A percentile compares a stretch with the other conserved stretches of the same genome.
Evolutionary conservation across 92 coral and sea anemone genomes (phyloP).

Genomic region (Phenganax stokvisi): DNA sequence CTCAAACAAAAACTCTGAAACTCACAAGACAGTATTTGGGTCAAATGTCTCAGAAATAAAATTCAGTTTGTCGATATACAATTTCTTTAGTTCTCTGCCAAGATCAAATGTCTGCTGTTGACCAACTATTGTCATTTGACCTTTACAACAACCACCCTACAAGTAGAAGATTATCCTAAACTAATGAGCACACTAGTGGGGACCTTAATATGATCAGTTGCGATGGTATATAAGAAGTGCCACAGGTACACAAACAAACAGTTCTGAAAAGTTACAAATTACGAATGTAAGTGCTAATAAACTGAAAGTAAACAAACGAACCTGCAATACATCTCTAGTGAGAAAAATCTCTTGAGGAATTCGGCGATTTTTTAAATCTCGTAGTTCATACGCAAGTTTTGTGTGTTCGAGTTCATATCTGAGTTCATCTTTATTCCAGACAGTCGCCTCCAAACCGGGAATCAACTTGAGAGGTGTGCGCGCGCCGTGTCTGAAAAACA

Average conservation of each 20-base stretch:
- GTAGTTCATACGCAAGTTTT: slow-evolving; percentile 45
- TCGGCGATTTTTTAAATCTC: slow-evolving; percentile 55
- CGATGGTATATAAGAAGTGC: neutral
- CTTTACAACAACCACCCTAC: slow-evolving; percentile 73
- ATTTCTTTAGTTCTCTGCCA: slow-evolving; percentile 51
- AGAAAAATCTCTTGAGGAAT: neutral
- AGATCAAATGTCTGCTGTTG: slow-evolving; percentile 79
- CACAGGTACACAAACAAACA: neutral
- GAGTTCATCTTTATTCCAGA: slow-evolving; percentile 61
- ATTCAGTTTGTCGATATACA: slow-evolving; percentile 58
- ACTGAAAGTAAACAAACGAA: neutral
- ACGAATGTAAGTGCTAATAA: neutral
- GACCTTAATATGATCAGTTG: neutral
- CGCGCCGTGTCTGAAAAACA: slow-evolving; percentile 91
- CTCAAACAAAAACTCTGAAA: neutral
- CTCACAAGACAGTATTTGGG: slow-evolving; percentile 75
- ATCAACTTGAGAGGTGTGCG: slow-evolving; percentile 71
- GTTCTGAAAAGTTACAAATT: neutral
- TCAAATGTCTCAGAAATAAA: slow-evolving; percentile 52
- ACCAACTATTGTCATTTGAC: slow-evolving; percentile 79
- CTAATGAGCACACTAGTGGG: neutral
- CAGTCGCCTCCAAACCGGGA: slow-evolving; percentile 49
- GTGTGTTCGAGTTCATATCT: slow-evolving; percentile 77
- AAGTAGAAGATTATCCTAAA: neutral
- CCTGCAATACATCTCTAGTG: neutral